Base-by-base conservation (phyloP, 2,888 invertebrate species). In the Agrochola lychnidis region DNA sequence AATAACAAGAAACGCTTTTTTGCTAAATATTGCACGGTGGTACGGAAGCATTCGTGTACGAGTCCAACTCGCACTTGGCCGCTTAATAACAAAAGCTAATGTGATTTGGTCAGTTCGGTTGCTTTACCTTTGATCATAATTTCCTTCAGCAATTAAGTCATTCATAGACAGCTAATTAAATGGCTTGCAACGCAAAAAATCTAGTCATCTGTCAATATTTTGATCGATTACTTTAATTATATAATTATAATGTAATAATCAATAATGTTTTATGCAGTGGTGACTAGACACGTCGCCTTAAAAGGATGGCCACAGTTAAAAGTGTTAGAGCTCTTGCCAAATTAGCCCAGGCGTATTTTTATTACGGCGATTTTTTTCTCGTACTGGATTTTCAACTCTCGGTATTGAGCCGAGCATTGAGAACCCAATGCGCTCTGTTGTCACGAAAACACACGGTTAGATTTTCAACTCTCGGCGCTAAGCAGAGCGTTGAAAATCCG, bases 191-290 rank as follows among this genome's bases (percentile, higher is more conserved):
- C 3, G 16, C 53, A 45, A 70, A 53, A 79, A 22, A 16, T 25
- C 71, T 36, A 45, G 36, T 53, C 5, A 36, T 10, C 4, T 22
- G 70, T 61, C 76, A 79, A 79, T 62, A n/a, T 51, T n/a, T 80
- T 78, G 73, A 78, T 80, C 16, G 56, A 80, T 73, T 51, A 36
- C 53, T 70, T 9, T 61, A 53, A 25, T 79, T 36, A 79, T 10
- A 25, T 70, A 70, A 51, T 59, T 51, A 22, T 9, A 14, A 10
- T n/a, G 10, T 40, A n/a, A 68, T 36, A 53, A 51, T 16, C 9
- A 56, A 42, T 5, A 45, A 25, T 25, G 3, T 42, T 36, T 45
- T 30, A 53, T 59, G 19, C 40, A 53, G 5, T 42, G 36, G 36
- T 7, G 19, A 30, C 14, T 30, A 36, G n/a, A 63, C 7, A 61